Percentiles rank a stretch among this genome's conserved stretches.
Conservation (phyloP, 2,888 invertebrate genomes). For the Brachyptera putata region DNA sequence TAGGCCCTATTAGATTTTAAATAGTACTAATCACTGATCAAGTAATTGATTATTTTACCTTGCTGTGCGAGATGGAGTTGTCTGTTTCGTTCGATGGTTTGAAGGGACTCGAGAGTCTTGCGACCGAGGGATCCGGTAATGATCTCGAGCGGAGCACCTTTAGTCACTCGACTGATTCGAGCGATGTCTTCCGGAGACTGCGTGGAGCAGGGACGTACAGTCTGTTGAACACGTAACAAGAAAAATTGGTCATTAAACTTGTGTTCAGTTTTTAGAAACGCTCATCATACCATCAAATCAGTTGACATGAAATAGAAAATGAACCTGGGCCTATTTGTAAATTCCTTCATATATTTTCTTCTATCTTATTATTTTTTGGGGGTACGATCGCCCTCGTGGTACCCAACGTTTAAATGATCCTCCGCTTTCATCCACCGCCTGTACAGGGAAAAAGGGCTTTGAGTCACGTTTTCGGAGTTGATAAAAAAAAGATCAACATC, state of each 20-base stretch:
- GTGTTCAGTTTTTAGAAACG: not conserved
- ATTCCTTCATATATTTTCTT: no score
- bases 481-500: no score
- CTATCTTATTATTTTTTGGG: no score
- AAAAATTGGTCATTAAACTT: not conserved
- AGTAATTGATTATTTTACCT: no score
- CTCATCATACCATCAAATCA: not conserved
- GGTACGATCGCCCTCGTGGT: no score
- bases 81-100: slow-evolving; percentile 84
- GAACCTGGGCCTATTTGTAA: not conserved
- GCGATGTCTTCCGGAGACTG: slow-evolving; percentile 73
- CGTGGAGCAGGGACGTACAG: slow-evolving; percentile 2
- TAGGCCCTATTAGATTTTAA: no score
- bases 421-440: no score
- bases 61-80: slow-evolving; percentile 83
- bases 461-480: no score
- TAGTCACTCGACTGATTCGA: slow-evolving; percentile 83
- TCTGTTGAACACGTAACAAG: no score
- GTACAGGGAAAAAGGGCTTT: no score
- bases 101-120: slow-evolving; percentile 78
- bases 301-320: not conserved
- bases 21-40: no score
- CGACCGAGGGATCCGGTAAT: slow-evolving; percentile 55
- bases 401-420: no score
- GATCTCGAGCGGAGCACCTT: slow-evolving; percentile 71